Evolutionary conservation across 2,888 invertebrate genomes (phyloP).

Genomic region (Patella caerulea): DNA sequence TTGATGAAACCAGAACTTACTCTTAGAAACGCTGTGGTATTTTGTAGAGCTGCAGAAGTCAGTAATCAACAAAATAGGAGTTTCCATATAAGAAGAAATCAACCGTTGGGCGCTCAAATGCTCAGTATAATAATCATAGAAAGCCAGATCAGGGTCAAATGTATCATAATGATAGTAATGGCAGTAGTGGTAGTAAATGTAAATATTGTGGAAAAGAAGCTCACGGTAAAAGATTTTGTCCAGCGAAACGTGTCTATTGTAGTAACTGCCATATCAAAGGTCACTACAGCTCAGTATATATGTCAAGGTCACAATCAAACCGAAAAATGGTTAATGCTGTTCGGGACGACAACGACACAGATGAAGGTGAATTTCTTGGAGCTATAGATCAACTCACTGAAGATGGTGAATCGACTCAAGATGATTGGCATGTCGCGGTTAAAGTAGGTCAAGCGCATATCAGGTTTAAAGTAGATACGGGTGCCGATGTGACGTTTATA

Average conservation of each 20-base stretch:
- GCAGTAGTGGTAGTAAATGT: slow-evolving; percentile 16
- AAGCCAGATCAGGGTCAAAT: neutral
- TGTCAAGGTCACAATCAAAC: neutral
- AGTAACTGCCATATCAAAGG: slow-evolving; percentile 20
- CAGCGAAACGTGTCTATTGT: slow-evolving; percentile 21
- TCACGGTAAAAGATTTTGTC: slow-evolving; percentile 19
- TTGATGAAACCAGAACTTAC: slow-evolving; percentile 14
- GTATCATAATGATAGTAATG: neutral
- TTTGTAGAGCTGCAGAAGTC: slow-evolving; percentile 18
- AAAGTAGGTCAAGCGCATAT: neutral
- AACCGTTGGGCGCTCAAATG: too few relatives aligned
- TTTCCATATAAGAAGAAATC: neutral
- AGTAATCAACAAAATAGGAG: neutral
- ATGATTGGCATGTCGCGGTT: neutral
- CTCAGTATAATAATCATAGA: neutral
- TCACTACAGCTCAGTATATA: slow-evolving; percentile 24
- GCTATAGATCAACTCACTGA: too few relatives aligned
- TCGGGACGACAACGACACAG: neutral
- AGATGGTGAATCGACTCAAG: too few relatives aligned
- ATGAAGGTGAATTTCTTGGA: neutral
- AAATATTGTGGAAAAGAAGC: slow-evolving; percentile 21
- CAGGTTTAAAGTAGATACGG: neutral
- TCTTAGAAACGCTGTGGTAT: slow-evolving; percentile 16
- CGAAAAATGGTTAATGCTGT: neutral
- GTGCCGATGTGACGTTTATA: neutral